Percentiles rank a stretch among this genome's conserved stretches.
Evolutionary conservation across 2,888 invertebrate genomes (phyloP).

Genomic region (Dermolepida albohirtum): DNA sequence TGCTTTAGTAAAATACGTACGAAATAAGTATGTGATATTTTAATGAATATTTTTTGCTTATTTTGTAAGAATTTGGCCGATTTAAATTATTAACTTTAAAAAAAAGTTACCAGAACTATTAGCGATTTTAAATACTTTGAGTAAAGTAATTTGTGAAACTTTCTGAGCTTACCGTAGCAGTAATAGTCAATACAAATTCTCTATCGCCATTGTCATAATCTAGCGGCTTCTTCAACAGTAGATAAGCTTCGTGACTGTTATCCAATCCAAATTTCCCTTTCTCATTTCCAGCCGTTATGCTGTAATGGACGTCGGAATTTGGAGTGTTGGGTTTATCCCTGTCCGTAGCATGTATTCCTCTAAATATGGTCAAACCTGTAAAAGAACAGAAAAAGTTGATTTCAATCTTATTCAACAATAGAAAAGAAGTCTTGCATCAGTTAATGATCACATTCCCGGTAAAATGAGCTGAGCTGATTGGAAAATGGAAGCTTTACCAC

Average conservation of each 20-base stretch:
- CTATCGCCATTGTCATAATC: conserved; percentile 87
- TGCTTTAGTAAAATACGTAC: too few species aligned
- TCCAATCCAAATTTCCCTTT: conserved; percentile 84
- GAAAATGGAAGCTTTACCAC: too few species aligned
- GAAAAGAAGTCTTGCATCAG: too few species aligned
- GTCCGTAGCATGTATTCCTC: conserved; percentile 83
- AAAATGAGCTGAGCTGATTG: too few species aligned
- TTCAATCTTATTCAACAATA: not conserved
- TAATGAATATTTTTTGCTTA: too few species aligned
- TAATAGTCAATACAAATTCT: conserved; percentile 78
- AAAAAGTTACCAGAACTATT: too few species aligned
- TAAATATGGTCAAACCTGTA: conserved; percentile 83
- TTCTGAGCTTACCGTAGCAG: conserved; percentile 76
- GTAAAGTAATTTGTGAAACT: too few species aligned
- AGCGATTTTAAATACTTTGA: too few species aligned
- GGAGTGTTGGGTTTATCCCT: conserved; percentile 89
- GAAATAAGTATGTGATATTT: too few species aligned
- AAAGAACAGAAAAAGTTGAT: conserved; percentile 42
- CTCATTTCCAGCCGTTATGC: conserved; percentile 77
- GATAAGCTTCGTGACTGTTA: conserved; percentile 80
- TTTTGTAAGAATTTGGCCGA: too few species aligned
- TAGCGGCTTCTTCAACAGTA: conserved; percentile 79
- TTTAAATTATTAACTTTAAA: too few species aligned
- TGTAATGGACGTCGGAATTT: conserved; percentile 87
- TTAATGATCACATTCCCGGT: too few species aligned